Percentiles rank a stretch among this genome's conserved stretches.
Conservation (phyloP, 2,888 invertebrate species). For the Meiosimyza decipiens region DNA sequence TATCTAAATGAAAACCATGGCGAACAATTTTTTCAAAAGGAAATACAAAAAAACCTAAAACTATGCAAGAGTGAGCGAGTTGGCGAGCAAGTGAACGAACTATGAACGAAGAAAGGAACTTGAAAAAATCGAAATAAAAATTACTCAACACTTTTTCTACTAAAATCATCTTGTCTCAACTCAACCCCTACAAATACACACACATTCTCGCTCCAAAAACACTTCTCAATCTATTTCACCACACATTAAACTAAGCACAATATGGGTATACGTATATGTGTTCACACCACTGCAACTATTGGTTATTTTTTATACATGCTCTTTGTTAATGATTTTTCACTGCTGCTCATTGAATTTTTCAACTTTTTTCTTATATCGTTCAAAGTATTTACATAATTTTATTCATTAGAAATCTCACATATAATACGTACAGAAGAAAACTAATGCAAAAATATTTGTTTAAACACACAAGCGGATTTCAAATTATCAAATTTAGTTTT, state of each 20-base stretch:
- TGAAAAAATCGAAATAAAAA: slow-evolving; percentile 18
- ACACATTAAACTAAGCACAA: slow-evolving; percentile 18
- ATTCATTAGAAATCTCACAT: slow-evolving; percentile 17
- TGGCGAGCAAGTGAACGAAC: slow-evolving; percentile 14
- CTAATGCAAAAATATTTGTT: slow-evolving; percentile 10
- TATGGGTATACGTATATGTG: slow-evolving; percentile 5
- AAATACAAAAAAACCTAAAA: not conserved
- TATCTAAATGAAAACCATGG: slow-evolving; percentile 5
- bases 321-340: slow-evolving; percentile 33
- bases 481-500: slow-evolving; percentile 28
- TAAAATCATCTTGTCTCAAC: slow-evolving; percentile 5
- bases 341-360: slow-evolving; percentile 16
- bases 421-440: not conserved
- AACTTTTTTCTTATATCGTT: slow-evolving; percentile 15
- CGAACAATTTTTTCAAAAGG: slow-evolving; percentile 7
- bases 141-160: slow-evolving; percentile 21
- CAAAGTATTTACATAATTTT: slow-evolving; percentile 10
- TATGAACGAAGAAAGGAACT: not conserved
- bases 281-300: slow-evolving; percentile 22
- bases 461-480: slow-evolving; percentile 44
- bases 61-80: slow-evolving; percentile 16
- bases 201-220: not conserved
- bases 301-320: slow-evolving; percentile 27
- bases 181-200: slow-evolving; percentile 20
- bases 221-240: slow-evolving; percentile 5